Evolutionary conservation across 2,113 vertebrate genomes (phyloP).

Genomic region (Natator depressus): DNA sequence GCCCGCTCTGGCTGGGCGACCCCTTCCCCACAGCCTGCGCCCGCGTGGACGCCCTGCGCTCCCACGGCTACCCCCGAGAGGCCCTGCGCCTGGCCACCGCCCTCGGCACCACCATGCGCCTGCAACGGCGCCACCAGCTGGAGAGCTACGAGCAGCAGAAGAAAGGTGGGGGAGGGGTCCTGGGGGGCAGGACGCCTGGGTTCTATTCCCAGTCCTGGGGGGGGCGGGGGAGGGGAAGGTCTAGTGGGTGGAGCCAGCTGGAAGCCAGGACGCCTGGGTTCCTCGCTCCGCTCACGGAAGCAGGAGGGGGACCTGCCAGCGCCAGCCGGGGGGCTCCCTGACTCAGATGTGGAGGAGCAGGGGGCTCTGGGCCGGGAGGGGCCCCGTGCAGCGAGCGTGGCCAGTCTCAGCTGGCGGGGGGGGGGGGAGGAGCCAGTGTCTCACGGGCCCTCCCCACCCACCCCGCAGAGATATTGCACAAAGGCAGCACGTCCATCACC

Average conservation of each 20-base stretch:
- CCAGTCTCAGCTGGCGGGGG: not conserved
- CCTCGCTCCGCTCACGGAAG: not conserved
- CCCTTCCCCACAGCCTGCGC: slow-evolving; percentile 78
- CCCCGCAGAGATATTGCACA: slow-evolving; percentile 71
- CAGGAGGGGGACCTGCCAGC: too few relatives aligned
- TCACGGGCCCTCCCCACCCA: not conserved
- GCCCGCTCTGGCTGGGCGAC: slow-evolving; percentile 76
- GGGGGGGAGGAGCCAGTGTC: not conserved
- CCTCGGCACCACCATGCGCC: slow-evolving; percentile 70
- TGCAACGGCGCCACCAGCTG: slow-evolving; percentile 74
- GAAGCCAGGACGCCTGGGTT: not conserved
- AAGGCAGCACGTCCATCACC: slow-evolving; percentile 70
- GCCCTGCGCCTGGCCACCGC: slow-evolving; percentile 75
- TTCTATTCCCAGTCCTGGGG: not conserved
- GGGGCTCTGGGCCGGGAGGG: not conserved
- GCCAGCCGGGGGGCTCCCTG: too few relatives aligned
- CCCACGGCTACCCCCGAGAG: slow-evolving; percentile 75
- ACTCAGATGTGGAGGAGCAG: not conserved
- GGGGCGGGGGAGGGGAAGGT: not conserved
- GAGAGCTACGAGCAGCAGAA: slow-evolving; percentile 77
- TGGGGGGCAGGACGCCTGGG: not conserved
- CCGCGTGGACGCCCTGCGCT: slow-evolving; percentile 77
- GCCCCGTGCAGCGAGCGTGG: not conserved
- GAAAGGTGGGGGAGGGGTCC: slow-evolving; percentile 62
- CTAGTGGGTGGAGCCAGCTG: not conserved